Evolutionary conservation across 2,797 vertebrate species (phyloP).

Genomic region (Ctenopoma kingsleyae): DNA sequence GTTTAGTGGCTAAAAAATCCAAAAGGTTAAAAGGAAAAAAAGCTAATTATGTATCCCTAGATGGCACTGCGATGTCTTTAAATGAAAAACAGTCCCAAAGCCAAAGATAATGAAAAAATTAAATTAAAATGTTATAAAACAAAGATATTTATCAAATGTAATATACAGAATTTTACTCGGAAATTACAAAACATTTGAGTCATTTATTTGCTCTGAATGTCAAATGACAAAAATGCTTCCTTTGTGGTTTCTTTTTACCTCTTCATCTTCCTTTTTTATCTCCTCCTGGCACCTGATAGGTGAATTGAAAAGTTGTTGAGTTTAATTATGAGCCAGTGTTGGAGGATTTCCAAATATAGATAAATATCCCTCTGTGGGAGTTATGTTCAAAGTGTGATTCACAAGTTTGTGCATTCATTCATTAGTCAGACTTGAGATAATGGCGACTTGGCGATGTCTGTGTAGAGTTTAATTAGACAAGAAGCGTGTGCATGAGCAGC

Average conservation of each 20-base stretch:
- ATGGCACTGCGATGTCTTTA: too few species aligned
- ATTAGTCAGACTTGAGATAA: conserved; percentile 4
- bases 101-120: too few species aligned
- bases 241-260: neutral
- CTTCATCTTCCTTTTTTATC: conserved; percentile 1
- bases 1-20: too few species aligned
- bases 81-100: too few species aligned
- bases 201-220: neutral
- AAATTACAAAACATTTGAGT: too few species aligned
- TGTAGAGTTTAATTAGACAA: neutral
- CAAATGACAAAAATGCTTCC: neutral
- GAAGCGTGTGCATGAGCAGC: neutral
- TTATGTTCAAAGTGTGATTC: conserved; percentile 14
- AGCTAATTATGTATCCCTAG: too few species aligned
- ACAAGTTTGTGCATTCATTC: conserved; percentile 2
- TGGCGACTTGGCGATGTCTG: neutral
- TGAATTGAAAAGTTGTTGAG: conserved; percentile 3
- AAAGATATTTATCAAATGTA: too few species aligned
- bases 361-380: neutral
- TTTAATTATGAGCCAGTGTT: neutral
- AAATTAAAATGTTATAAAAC: too few species aligned
- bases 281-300: neutral
- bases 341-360: neutral
- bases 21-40: too few species aligned
- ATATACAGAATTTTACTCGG: too few species aligned